phyloP scores from a whole-genome alignment of 1,140 invertebrate genomes.

The Galendromus occidentalis region DNA sequence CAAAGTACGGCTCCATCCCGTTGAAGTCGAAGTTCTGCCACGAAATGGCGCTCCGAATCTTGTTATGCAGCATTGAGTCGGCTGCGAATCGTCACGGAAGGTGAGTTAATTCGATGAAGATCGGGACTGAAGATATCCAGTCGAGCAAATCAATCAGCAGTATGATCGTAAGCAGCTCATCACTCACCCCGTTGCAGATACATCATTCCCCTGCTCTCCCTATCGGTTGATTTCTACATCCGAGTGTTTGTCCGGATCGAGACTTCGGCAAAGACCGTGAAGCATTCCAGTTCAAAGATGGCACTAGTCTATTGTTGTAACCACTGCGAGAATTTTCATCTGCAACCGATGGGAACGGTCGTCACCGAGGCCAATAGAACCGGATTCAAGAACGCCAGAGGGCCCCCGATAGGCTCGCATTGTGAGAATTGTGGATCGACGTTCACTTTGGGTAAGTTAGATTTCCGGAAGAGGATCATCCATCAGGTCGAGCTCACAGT shows the following conservation, averaged over 20 bases:
- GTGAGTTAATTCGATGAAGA: not conserved
- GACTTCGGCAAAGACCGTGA: not conserved
- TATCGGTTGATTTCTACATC: constrained; percentile 94
- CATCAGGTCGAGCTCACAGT: too few species aligned
- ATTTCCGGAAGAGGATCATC: too few species aligned
- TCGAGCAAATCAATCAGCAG: not conserved
- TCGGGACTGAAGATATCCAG: too few species aligned
- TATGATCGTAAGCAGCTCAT: not conserved
- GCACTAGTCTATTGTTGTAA: constrained; percentile 68
- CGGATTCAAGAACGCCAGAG: constrained; percentile 30
- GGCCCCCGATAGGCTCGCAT: constrained; percentile 39
- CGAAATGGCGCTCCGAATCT: constrained; percentile 82
- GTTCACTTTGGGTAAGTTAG: constrained; percentile 28
- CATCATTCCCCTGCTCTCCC: constrained; percentile 66
- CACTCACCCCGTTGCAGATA: constrained; percentile 34
- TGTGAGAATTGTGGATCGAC: constrained; percentile 55
- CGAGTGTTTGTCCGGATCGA: constrained; percentile 69
- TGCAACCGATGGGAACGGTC: constrained; percentile 51
- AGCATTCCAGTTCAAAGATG: constrained; percentile 36
- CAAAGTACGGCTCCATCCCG: constrained; percentile 82
- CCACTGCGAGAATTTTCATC: constrained; percentile 54
- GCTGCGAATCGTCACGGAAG: constrained; percentile 74
- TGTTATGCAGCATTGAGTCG: constrained; percentile 67
- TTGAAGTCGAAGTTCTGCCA: constrained; percentile 71
- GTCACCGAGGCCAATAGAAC: constrained; percentile 27